Conservation (phyloP, 2,113 vertebrate genomes). For the Passer domesticus region DNA sequence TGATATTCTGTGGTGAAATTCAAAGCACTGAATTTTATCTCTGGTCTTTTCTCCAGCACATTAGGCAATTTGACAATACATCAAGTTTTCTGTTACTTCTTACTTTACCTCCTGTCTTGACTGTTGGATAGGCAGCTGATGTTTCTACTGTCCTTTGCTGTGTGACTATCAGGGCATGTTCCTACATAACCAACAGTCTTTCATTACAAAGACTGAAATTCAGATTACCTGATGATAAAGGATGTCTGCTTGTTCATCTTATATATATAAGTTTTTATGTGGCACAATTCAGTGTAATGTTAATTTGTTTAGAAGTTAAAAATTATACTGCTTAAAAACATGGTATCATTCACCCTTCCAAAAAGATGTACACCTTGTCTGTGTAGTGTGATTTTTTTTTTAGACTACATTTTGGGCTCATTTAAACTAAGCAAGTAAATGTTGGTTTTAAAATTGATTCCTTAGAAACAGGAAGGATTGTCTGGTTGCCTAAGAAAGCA, state of each 20-base stretch:
- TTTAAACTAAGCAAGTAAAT: neutral
- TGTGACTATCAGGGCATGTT: neutral
- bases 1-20: neutral
- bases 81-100: neutral
- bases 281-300: neutral
- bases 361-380: neutral
- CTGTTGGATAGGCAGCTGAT: neutral
- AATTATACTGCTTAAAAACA: neutral
- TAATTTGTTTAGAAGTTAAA: neutral
- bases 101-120: neutral
- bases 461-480: neutral
- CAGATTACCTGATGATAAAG: neutral
- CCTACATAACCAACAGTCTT: neutral
- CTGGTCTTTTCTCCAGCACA: neutral
- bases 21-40: neutral
- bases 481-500: neutral
- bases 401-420: neutral
- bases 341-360: neutral
- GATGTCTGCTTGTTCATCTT: neutral
- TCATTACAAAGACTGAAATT: neutral
- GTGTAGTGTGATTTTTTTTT: neutral
- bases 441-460: neutral
- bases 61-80: neutral
- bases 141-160: neutral
- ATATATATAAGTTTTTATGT: neutral